Evolutionary conservation across 2,888 invertebrate species (phyloP).

Genomic region (Phortica okadai): DNA sequence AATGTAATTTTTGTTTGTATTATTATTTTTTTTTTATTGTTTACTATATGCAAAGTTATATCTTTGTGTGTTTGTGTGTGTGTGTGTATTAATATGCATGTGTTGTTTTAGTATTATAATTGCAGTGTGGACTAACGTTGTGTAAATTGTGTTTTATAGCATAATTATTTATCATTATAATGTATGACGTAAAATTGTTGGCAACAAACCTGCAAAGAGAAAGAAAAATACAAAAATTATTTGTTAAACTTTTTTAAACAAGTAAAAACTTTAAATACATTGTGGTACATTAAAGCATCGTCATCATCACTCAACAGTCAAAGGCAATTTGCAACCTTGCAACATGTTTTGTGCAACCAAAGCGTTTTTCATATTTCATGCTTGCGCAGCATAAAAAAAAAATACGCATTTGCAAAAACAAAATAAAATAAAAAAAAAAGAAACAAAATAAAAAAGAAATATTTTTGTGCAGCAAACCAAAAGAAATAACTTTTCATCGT

Average conservation of each 20-base stretch:
- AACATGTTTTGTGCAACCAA: neutral
- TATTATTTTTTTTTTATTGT: slow-evolving; percentile 17
- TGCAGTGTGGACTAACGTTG: slow-evolving; percentile 43
- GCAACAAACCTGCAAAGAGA: slow-evolving; percentile 61
- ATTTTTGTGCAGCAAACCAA: neutral
- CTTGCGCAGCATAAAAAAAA: neutral
- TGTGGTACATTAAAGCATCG: no score
- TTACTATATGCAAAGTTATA: slow-evolving; percentile 32
- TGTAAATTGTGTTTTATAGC: neutral
- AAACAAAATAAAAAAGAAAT: neutral
- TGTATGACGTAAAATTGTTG: slow-evolving; percentile 39
- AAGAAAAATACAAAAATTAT: neutral
- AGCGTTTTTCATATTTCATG: neutral
- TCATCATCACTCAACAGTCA: slow-evolving; percentile 36
- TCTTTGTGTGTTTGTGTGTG: neutral
- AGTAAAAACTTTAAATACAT: no score
- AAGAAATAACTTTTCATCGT: no score
- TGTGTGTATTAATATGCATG: slow-evolving; percentile 19
- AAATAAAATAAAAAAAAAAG: neutral
- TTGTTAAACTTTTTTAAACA: neutral
- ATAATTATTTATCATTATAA: slow-evolving; percentile 2
- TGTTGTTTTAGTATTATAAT: slow-evolving; percentile 16
- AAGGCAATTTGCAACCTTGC: slow-evolving; percentile 41
- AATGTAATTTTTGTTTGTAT: neutral
- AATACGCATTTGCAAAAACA: neutral